Evolutionary conservation across 2,888 invertebrate species (phyloP), one percentile per base, ranked within the genome.

Genomic region (Drosophila vallismaia): DNA sequence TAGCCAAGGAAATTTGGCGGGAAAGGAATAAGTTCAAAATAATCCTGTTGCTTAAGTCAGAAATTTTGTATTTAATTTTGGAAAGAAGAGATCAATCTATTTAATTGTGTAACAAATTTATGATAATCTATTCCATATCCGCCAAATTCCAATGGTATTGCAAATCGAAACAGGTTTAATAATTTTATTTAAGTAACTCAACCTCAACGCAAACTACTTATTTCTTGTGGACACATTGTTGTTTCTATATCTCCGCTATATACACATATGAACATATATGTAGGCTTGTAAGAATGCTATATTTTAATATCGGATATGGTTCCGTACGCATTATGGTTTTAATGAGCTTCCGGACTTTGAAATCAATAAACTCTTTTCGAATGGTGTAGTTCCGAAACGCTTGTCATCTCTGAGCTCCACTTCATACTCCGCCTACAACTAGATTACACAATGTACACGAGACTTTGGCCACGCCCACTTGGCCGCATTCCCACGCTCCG

Each of bases 381-480:
- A 7, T 12, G 26, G 19, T 64, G 24, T 26, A 55, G 50, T 33
- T 33, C 44, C 33, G 58, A 44, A 52, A 19, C 55, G 24, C 38
- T 49, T 45, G 31, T 9, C 24, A 9, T 19, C 33, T 44, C 31
- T 9, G 29, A 48, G 49, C 51, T 58, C 14, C 19, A 50, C 10
- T 24, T 6, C 10, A 51, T 38, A 73, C 63, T 19, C 19, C 19
- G 55, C 49, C 58, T 31, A 48, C 66, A 58, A 86, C 68, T 88
- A 86, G 76, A 88, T 88, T 84, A 84, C 88, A 84, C 71, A 84
- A 86, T 88, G 56, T 84, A 84, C 83, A 88, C 48, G 62, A 72
- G 74, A 51, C 54, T 28, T 63, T 36, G 86, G 66, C 68, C 77
- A 73, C 73, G 75, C 77, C 79, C 60, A 69, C 53, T n/a, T n/a